Evolutionary conservation across 2,113 vertebrate genomes (phyloP), one percentile per base, ranked within the genome.

Genomic region (Megatriorchis doriae): DNA sequence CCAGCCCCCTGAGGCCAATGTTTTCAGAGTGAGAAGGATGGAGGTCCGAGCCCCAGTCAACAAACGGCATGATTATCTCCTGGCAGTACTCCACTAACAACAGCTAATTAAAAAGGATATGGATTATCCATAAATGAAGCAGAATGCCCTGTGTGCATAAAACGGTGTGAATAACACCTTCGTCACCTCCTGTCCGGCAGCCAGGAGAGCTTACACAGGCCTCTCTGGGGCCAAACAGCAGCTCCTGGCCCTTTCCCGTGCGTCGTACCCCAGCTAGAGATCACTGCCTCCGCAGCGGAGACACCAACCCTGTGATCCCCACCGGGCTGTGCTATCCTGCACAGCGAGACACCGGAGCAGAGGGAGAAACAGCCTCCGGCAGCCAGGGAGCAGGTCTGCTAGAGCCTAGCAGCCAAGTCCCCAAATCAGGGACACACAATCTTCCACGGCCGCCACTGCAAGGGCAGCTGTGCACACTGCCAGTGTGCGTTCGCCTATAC

Each of bases 391-490:
- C 22, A 15, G 22, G 5, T 52, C 82, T 75, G 68, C 21, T 13
- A 5, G 47, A 40, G 34, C 75, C 73, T 5, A 3, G 65, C 32
- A 38, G 48, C 2, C 0, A 6, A 10, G 42, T 65, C 45, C 59
- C 29, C 45, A 10, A 0, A 10, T 0, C 25, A 40, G 53, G 61
- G 68, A 48, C 47, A 19, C 1, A 3, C 13, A 3, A 1, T 18
- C 10, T 53, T 18, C 31, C 4, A 1, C 26, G 17, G 62, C 25
- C 31, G 11, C 31, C 14, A 2, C 23, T 7, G 80, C 1, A 2
- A 9, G 9, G 62, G 42, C 48, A 21, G 5, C 42, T 8, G 9
- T 8, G 63, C 42, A 17, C 14, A 1, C 26, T 7, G 58, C 9
- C 47, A 15, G 4, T 1, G 11, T 4, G 22, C 3, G 3, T 9